Conservation (phyloP, 2,888 invertebrate genomes). For the Nemurella pictetii region DNA sequence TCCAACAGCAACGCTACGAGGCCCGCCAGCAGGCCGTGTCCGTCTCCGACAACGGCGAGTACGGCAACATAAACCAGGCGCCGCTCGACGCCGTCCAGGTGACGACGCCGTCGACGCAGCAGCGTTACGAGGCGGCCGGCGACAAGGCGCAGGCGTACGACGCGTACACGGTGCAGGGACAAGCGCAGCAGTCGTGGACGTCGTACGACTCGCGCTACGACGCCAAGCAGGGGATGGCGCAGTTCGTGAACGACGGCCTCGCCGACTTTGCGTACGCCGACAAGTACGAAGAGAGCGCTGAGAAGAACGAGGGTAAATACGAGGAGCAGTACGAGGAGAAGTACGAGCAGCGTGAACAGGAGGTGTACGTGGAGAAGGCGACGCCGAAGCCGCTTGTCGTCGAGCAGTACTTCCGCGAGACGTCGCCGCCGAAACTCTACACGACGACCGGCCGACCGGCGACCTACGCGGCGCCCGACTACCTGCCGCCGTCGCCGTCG, state of each 20-base stretch:
- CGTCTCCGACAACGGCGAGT: neutral
- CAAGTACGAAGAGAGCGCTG: neutral
- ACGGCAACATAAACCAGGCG: conserved; percentile 9
- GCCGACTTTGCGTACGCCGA: neutral
- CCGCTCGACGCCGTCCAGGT: neutral
- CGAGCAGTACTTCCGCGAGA: conserved; percentile 17
- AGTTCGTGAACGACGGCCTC: conserved; percentile 11
- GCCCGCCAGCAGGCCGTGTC: neutral
- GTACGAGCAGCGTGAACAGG: neutral
- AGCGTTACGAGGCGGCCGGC: neutral
- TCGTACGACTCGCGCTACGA: conserved; percentile 26
- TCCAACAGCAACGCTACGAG: neutral
- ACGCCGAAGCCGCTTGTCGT: neutral
- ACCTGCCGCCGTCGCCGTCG: neutral
- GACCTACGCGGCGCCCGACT: neutral
- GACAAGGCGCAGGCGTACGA: neutral
- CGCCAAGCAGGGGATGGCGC: neutral
- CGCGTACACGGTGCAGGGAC: neutral
- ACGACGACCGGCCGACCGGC: neutral
- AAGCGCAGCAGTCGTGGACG: neutral
- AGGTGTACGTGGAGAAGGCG: neutral
- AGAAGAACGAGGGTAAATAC: neutral
- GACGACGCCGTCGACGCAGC: neutral
- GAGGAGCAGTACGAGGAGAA: neutral
- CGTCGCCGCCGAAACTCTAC: neutral